Evolutionary conservation across 1,140 invertebrate species (phyloP).

Genomic region (Physella acuta): DNA sequence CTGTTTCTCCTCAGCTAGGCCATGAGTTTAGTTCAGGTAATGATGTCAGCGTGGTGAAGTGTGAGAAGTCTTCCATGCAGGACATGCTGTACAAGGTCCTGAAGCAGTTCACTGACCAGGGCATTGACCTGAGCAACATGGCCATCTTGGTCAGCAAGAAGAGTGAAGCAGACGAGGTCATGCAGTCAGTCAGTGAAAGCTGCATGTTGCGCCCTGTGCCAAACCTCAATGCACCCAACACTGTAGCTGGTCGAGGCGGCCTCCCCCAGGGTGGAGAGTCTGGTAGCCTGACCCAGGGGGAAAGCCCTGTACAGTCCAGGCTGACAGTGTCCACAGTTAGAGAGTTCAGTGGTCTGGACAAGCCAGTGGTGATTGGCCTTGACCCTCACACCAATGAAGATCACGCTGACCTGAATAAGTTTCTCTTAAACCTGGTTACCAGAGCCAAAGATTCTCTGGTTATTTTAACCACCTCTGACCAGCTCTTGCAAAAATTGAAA

Average conservation of each 20-base stretch:
- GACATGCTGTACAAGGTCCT: constrained; percentile 34
- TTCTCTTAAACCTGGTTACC: constrained; percentile 44
- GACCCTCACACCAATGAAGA: constrained; percentile 43
- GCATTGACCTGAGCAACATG: constrained; percentile 39
- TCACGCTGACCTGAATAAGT: constrained; percentile 48
- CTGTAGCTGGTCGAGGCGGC: background rate
- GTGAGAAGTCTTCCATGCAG: constrained; percentile 35
- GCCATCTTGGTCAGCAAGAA: constrained; percentile 44
- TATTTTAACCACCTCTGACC: constrained; percentile 47
- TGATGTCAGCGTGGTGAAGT: constrained; percentile 43
- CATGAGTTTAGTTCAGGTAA: constrained; percentile 41
- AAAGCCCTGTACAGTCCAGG: background rate
- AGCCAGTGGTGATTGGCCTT: constrained; percentile 43
- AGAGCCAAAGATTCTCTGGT: constrained; percentile 47
- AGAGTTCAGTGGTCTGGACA: constrained; percentile 48
- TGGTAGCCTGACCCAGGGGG: background rate
- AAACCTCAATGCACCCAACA: background rate
- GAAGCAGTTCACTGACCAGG: constrained; percentile 31
- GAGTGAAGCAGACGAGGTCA: constrained; percentile 30
- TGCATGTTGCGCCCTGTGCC: background rate
- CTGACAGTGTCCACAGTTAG: constrained; percentile 40
- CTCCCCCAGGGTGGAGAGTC: no score
- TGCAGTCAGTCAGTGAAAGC: constrained; percentile 1
- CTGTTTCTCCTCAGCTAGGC: constrained; percentile 34
- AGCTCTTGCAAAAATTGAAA: constrained; percentile 31